Evolutionary conservation across 2,113 vertebrate species (phyloP).

Genomic region (Spizaetus ornatus): DNA sequence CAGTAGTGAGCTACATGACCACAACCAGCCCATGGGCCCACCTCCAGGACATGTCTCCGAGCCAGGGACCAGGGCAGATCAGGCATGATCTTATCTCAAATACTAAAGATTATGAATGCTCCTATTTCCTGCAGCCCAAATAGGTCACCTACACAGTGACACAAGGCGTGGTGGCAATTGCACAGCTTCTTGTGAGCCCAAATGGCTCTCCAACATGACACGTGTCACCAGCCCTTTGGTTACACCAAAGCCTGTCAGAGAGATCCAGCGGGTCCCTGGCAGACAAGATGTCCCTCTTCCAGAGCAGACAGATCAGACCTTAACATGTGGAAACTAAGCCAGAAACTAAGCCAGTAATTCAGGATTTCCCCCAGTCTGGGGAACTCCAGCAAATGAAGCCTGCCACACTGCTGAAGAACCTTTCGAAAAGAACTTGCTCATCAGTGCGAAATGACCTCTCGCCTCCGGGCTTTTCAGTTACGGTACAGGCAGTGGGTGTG

Average conservation of each 20-base stretch:
- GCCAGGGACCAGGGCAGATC: neutral
- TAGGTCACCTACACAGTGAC: fast-evolving
- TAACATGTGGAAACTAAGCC: neutral
- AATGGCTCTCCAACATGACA: neutral
- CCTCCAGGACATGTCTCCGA: neutral
- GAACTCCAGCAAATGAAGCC: neutral
- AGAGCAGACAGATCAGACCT: neutral
- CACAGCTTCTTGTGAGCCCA: neutral
- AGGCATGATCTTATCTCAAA: neutral
- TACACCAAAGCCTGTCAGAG: neutral
- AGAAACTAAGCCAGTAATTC: neutral
- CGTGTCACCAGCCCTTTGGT: neutral
- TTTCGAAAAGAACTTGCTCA: neutral
- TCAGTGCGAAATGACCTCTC: neutral
- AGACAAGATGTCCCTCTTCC: neutral
- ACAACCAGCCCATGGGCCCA: neutral
- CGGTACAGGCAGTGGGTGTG: fast-evolving
- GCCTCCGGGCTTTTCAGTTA: neutral
- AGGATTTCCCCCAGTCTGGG: neutral
- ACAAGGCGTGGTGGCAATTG: too few relatives aligned
- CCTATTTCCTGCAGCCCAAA: neutral
- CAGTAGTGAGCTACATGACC: neutral
- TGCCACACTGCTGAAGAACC: neutral
- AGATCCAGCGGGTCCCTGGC: neutral
- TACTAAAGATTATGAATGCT: neutral